Base-by-base conservation (phyloP, 2,888 invertebrate species). In the Synanthedon tipuliformis region DNA sequence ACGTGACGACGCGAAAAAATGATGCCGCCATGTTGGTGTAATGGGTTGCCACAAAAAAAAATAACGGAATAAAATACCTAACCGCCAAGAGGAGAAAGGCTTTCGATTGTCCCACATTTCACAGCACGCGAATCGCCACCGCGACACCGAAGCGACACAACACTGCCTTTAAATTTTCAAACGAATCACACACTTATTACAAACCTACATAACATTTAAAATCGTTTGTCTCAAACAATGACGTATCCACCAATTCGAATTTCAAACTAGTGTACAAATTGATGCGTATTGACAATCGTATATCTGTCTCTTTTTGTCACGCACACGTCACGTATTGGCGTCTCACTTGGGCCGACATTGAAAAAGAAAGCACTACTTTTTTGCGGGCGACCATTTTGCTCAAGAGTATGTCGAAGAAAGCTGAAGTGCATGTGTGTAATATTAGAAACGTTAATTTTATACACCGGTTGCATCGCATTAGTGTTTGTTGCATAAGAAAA, bases 71-170 rank as follows among this genome's bases (percentile, higher is more conserved):
- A 84, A 86, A 86, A 86, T 87, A 78, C 81, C 82, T 81, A 85
- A 78, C 83, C 73, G 71, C 75, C 75, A 68, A 71, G 71, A 74
- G 81, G 87, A 87, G 87, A 87, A 87, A 87, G 87, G 87, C 87
- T 87, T 87, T 87, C 87, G 86, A 83, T 87, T 87, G 87, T 81
- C 84, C 87, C 74, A 87, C 85, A 78, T 87, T 83, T 81, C 78
- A 75, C 73, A 64, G 77, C 84, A 84, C 81, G 85, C 86, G 80
- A 82, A 78, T 74, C 71, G 69, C 57, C 62, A 57, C 52, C 69
- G 70, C 76, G 71, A 74, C 76, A 68, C 60, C 66, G 62, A 71
- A 78, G 71, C 73, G 66, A 64, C 75, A 60, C 75, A 79, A 71
- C 77, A 69, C 75, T 73, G 69, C 56, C 62, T 53, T 54, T 58